Conservation (phyloP, 2,888 invertebrate species). For the Bibio marci region DNA sequence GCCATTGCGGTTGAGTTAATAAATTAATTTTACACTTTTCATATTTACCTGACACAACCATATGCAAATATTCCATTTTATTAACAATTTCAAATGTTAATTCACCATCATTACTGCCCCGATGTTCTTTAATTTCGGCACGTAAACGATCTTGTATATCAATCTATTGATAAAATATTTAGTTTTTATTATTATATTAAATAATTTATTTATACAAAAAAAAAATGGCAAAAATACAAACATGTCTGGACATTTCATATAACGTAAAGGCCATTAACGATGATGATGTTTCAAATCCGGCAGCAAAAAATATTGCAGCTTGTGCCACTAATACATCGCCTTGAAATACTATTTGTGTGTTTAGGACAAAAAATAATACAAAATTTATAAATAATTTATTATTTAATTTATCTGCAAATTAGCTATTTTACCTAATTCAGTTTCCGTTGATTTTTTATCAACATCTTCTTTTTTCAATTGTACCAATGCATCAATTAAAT, state of each 20-base stretch:
- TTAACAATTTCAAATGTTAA: conserved; percentile 26
- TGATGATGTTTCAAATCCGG: conserved; percentile 28
- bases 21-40: no score
- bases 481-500: conserved; percentile 32
- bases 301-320: conserved; percentile 23
- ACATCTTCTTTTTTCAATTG: conserved; percentile 19
- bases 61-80: conserved; percentile 30
- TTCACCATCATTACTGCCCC: conserved; percentile 18
- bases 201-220: no score
- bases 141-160: conserved; percentile 28
- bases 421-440: no score
- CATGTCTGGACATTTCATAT: conserved; percentile 25
- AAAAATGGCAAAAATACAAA: no score
- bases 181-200: no score
- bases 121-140: conserved; percentile 26
- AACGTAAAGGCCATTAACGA: conserved; percentile 30
- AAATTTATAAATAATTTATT: no score
- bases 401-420: no score
- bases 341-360: conserved; percentile 11
- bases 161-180: no score
- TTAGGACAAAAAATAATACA: no score
- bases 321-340: conserved; percentile 23
- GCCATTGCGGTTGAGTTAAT: no score
- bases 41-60: conserved; percentile 18
- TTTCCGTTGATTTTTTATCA: background rate